These are phyloP conservation scores for Athene noctua DNA, from an alignment of 2,113 vertebrate species.

Conservation along the genomic window DNA sequence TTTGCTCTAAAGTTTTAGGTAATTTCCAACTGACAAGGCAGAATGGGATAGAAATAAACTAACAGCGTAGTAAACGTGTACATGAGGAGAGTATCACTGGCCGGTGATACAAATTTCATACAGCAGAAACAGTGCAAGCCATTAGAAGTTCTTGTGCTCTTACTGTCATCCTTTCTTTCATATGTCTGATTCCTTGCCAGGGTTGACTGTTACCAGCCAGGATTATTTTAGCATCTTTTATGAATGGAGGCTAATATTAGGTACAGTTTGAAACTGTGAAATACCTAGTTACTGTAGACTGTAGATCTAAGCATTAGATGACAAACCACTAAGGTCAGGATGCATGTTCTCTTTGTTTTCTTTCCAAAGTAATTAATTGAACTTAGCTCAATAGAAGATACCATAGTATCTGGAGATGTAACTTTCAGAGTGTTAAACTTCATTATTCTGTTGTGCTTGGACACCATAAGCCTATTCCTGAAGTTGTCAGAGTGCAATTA, in stretches of 20 bases:
- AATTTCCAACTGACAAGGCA: background rate
- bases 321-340: background rate
- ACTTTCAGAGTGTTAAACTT: background rate
- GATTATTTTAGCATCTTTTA: background rate
- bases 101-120: background rate
- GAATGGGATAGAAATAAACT: background rate
- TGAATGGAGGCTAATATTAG: background rate
- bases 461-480: background rate
- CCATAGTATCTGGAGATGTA: background rate
- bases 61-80: background rate
- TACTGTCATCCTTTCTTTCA: background rate
- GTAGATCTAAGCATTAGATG: background rate
- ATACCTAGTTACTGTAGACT: background rate
- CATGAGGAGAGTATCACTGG: background rate
- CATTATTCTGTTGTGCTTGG: background rate
- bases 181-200: background rate
- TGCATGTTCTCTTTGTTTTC: background rate
- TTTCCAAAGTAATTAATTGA: background rate
- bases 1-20: background rate
- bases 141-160: background rate
- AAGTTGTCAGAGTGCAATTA: background rate
- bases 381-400: background rate
- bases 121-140: background rate
- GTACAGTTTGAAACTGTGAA: background rate
- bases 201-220: background rate